Conservation (phyloP, 2,113 vertebrate genomes). For the Brachirus orientalis region DNA sequence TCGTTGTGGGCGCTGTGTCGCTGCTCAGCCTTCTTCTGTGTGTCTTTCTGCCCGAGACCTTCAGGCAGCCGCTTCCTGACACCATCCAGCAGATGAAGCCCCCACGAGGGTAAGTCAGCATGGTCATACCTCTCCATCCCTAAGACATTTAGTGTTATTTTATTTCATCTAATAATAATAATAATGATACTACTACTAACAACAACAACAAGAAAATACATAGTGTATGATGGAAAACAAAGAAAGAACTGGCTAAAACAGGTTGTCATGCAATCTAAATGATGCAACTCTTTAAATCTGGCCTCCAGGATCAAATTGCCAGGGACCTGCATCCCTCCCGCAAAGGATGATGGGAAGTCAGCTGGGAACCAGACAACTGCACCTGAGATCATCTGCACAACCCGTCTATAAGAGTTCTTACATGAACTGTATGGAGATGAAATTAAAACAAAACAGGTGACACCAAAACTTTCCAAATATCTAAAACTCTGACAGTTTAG, state of each 20-base stretch:
- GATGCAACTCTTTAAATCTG: constrained; percentile 13
- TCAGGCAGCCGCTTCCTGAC: constrained; percentile 53
- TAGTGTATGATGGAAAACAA: no score
- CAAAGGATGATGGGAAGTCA: constrained; percentile 32
- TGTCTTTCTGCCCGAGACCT: constrained; percentile 57
- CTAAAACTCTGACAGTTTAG: not conserved
- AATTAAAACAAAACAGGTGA: no score
- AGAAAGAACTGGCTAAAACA: not conserved
- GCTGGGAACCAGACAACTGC: constrained; percentile 2
- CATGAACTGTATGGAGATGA: no score
- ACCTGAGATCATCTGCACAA: constrained; percentile 43
- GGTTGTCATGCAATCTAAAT: not conserved
- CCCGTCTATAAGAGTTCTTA: constrained; percentile 23
- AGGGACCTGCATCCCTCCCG: not conserved
- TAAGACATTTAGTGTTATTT: not conserved
- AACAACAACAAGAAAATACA: no score
- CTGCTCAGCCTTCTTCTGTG: constrained; percentile 44
- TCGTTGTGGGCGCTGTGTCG: constrained; percentile 41
- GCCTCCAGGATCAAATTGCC: constrained; percentile 36
- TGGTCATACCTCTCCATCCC: not conserved
- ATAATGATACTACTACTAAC: no score
- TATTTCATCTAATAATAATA: no score
- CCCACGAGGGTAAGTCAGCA: constrained; percentile 32
- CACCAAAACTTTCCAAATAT: no score
- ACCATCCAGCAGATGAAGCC: constrained; percentile 51